Evolutionary conservation across 92 coral and sea anemone species (phyloP).

Genomic region (Palythoa heliodiscus): DNA sequence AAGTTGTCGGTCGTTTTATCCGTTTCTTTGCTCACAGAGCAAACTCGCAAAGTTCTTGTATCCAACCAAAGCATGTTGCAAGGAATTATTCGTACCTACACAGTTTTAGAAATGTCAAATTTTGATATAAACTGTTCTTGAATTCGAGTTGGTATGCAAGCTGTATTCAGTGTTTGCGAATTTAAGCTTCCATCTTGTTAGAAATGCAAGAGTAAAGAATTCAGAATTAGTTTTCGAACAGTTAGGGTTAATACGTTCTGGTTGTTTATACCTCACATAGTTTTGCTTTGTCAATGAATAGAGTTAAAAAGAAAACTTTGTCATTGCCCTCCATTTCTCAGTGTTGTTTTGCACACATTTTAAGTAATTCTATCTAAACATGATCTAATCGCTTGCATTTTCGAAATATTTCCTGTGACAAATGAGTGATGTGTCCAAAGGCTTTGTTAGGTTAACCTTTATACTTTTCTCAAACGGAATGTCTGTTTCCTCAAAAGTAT

Average conservation of each 20-base stretch:
- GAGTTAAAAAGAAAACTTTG: background rate
- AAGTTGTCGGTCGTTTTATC: background rate
- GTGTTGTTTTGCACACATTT: background rate
- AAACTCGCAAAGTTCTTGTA: background rate
- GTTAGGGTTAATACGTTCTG: background rate
- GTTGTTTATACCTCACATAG: background rate
- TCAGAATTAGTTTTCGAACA: background rate
- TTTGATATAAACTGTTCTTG: background rate
- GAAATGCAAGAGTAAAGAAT: background rate
- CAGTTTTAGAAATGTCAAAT: too few species aligned
- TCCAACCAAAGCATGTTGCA: background rate
- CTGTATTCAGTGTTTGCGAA: background rate
- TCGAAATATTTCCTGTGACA: slow-evolving; percentile 19
- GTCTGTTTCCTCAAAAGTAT: too few species aligned
- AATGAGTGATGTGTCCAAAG: background rate
- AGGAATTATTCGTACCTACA: background rate
- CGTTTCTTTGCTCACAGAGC: background rate
- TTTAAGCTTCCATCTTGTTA: background rate
- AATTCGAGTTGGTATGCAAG: background rate
- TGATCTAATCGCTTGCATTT: slow-evolving; percentile 21
- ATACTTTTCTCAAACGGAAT: too few species aligned
- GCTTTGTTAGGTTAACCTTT: background rate
- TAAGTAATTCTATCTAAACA: background rate
- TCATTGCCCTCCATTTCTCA: background rate
- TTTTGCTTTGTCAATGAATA: background rate